phyloP scores from a whole-genome alignment of 1,140 invertebrate species.

The Brachionus calyciflorus region DNA sequence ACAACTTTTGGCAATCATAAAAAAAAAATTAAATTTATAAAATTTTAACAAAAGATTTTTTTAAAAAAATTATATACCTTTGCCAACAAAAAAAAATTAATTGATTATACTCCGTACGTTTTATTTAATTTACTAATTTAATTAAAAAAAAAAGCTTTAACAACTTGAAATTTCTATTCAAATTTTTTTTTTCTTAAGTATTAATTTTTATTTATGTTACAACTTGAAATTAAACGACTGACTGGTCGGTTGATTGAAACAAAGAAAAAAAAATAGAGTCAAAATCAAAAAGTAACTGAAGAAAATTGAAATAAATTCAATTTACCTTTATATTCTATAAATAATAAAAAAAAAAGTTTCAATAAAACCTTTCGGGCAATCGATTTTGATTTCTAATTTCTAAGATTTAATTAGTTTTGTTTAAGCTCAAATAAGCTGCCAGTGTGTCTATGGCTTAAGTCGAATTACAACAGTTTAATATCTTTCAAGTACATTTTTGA shows the following conservation, averaged over 20 bases:
- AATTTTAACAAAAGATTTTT: not conserved
- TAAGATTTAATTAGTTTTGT: conserved; percentile 1
- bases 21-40: conserved; percentile 11
- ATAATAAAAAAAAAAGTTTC: conserved; percentile 34
- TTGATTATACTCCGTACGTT: conserved; percentile 13
- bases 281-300: conserved; percentile 15
- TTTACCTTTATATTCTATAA: conserved; percentile 29
- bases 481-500: conserved; percentile 27
- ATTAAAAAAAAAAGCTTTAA: conserved; percentile 26
- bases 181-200: no score
- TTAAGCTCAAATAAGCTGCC: conserved; percentile 33
- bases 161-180: conserved; percentile 35
- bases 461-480: conserved; percentile 40
- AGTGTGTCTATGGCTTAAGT: conserved; percentile 37
- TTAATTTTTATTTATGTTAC: not conserved
- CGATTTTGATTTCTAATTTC: conserved; percentile 12
- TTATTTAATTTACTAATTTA: conserved; percentile 39
- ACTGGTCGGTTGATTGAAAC: conserved; percentile 43
- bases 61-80: not conserved
- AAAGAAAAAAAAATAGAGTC: not conserved
- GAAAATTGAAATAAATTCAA: conserved; percentile 34
- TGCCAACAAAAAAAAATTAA: not conserved
- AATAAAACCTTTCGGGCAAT: conserved; percentile 44
- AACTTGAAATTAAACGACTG: conserved; percentile 36
- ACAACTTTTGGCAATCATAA: not conserved